Conservation (phyloP, 2,113 vertebrate genomes). For the Tyto alba region DNA sequence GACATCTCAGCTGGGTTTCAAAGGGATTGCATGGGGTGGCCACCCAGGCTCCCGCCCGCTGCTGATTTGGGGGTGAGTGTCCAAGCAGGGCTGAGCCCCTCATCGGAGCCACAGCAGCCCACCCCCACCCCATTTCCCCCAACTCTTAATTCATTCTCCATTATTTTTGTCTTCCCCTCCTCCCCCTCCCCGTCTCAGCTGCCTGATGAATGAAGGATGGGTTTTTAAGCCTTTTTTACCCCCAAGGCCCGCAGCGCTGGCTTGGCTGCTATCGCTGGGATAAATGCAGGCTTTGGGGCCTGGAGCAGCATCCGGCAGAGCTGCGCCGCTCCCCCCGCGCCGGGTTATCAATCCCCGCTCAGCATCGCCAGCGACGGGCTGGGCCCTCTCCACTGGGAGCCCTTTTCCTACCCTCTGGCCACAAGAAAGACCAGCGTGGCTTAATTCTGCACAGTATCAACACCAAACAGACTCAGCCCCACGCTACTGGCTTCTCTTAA, state of each 20-base stretch:
- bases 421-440: conserved; percentile 49
- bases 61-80: background rate
- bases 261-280: conserved; percentile 66
- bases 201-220: conserved; percentile 63
- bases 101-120: background rate
- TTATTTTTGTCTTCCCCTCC: conserved; percentile 7
- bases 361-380: background rate
- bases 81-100: background rate
- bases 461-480: conserved; percentile 60
- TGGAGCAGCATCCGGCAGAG: conserved; percentile 22
- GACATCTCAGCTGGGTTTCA: background rate
- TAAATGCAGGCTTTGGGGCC: conserved; percentile 61
- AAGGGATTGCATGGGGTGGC: background rate
- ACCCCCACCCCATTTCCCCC: background rate
- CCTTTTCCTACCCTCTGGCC: conserved; percentile 61
- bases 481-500: conserved; percentile 5
- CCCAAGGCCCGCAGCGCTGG: conserved; percentile 46
- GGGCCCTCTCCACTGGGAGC: conserved; percentile 62
- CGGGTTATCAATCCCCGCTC: conserved; percentile 68
- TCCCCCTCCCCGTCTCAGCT: conserved; percentile 29
- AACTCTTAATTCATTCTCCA: conserved; percentile 15
- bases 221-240: conserved; percentile 60
- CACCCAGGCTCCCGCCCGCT: background rate
- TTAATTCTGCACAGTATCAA: conserved; percentile 68
- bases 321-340: background rate